Evolutionary conservation across 2,888 invertebrate species (phyloP).

Genomic region (Dilophus febrilis): DNA sequence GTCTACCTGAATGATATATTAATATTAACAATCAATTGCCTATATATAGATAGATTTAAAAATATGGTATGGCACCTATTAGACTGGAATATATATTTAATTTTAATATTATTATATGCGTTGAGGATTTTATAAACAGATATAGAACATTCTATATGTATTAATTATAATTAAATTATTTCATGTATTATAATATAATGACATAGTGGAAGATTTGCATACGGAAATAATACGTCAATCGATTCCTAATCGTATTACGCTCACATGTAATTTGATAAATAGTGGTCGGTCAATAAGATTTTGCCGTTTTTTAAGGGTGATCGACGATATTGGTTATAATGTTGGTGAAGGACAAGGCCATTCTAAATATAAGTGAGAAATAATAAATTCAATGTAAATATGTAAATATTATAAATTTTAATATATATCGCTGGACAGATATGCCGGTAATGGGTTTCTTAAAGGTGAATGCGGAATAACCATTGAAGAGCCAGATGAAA

Average conservation of each 20-base stretch:
- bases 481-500: slow-evolving; percentile 24
- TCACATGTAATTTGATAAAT: slow-evolving; percentile 30
- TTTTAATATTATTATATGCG: no score
- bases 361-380: slow-evolving; percentile 27
- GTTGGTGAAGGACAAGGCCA: slow-evolving; percentile 33
- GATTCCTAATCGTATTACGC: not conserved
- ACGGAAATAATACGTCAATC: not conserved
- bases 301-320: slow-evolving; percentile 33
- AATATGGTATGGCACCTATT: no score
- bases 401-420: no score
- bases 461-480: slow-evolving; percentile 33
- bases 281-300: slow-evolving; percentile 30
- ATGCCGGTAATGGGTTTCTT: slow-evolving; percentile 33
- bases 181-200: no score
- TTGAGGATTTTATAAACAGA: no score
- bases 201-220: not conserved
- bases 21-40: no score
- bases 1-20: no score
- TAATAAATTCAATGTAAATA: slow-evolving; percentile 1
- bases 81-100: no score
- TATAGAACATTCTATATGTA: no score
- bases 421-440: no score
- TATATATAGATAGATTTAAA: no score
- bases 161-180: no score
- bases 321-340: slow-evolving; percentile 26